Conservation (phyloP, 2,888 invertebrate species). For the Eremobia ochroleuca region DNA sequence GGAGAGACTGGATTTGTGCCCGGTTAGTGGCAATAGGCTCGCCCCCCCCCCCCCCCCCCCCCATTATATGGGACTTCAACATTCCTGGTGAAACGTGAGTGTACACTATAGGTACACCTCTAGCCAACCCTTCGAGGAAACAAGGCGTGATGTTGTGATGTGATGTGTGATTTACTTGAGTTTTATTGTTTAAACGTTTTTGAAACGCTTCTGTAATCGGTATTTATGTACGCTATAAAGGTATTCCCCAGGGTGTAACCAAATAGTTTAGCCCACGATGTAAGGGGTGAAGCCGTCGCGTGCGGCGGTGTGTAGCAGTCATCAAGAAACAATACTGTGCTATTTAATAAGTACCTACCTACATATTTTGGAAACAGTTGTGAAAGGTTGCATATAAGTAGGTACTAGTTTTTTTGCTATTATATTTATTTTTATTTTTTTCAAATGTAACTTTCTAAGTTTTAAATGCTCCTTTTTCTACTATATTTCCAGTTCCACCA, state of each 20-base stretch:
- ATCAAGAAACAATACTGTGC: slow-evolving; percentile 4
- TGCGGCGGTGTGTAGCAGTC: neutral
- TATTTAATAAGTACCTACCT: slow-evolving; percentile 2
- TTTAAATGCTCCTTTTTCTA: too few relatives aligned
- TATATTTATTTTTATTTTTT: neutral
- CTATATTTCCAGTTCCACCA: neutral
- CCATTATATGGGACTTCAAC: neutral
- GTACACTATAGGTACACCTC: neutral
- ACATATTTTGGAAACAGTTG: neutral
- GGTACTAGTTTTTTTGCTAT: neutral
- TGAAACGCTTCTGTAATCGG: neutral
- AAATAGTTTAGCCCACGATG: neutral
- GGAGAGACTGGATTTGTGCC: neutral
- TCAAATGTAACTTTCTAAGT: too few relatives aligned
- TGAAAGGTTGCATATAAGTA: neutral
- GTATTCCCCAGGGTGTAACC: slow-evolving; percentile 31
- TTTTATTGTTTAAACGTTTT: neutral
- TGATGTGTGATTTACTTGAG: neutral
- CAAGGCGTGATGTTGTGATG: neutral
- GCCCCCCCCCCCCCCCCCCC: neutral
- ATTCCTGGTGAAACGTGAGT: neutral
- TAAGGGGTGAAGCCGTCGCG: slow-evolving; percentile 16
- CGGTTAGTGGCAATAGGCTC: neutral
- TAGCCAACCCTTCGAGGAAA: neutral
- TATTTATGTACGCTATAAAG: slow-evolving; percentile 1